These are phyloP conservation scores for Cenopis cana DNA, from an alignment of 2,888 invertebrate genomes.

Conservation along the genomic window DNA sequence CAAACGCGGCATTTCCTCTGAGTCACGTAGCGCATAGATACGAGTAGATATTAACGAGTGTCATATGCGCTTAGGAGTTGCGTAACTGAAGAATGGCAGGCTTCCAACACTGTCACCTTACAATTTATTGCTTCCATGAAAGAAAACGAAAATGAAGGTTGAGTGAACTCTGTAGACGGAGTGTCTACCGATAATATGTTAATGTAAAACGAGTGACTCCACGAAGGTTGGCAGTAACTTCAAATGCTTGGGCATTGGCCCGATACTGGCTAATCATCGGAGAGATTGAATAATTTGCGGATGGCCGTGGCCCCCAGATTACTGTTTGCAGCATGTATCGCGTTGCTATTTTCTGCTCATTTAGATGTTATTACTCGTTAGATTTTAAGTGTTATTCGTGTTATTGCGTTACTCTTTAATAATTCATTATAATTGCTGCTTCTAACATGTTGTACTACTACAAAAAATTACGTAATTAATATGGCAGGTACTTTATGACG, in stretches of 20 bases:
- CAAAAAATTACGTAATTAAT: neutral
- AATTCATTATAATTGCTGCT: neutral
- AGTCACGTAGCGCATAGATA: constrained; percentile 50
- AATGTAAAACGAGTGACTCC: constrained; percentile 48
- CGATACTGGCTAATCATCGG: constrained; percentile 55
- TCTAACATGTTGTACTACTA: neutral
- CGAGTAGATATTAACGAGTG: constrained; percentile 49
- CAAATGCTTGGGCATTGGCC: constrained; percentile 15
- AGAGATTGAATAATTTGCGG: constrained; percentile 59
- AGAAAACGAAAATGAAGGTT: constrained; percentile 63
- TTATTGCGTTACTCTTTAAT: neutral
- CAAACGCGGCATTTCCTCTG: constrained; percentile 64
- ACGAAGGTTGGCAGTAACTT: constrained; percentile 45
- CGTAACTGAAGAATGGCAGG: constrained; percentile 67
- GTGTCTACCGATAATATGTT: constrained; percentile 52
- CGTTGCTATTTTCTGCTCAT: constrained; percentile 57
- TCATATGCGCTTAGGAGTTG: constrained; percentile 54
- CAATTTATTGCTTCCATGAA: constrained; percentile 65
- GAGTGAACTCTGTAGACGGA: constrained; percentile 54
- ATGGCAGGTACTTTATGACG: neutral
- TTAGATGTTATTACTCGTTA: constrained; percentile 48
- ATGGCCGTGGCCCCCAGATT: constrained; percentile 58
- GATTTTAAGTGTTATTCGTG: constrained; percentile 50
- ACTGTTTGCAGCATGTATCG: constrained; percentile 51
- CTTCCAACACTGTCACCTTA: constrained; percentile 63